These are phyloP conservation scores for Pachypanchax playfairii DNA, from an alignment of 2,113 vertebrate species.

Conservation along the genomic window DNA sequence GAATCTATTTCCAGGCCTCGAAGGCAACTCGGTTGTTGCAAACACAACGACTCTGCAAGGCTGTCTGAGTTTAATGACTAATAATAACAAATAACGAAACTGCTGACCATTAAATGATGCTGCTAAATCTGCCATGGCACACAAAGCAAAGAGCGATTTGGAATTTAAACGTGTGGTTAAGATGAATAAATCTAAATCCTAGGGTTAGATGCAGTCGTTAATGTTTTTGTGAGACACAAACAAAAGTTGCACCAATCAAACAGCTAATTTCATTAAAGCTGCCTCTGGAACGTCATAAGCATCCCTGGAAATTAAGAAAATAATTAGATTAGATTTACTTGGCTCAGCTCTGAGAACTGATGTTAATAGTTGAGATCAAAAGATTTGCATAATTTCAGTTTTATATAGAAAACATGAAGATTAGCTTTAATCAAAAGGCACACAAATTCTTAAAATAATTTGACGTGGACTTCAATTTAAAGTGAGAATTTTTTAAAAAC, in stretches of 20 bases:
- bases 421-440: slow-evolving; percentile 13
- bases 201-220: no score
- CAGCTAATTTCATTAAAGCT: slow-evolving; percentile 59
- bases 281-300: slow-evolving; percentile 58
- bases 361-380: slow-evolving; percentile 9
- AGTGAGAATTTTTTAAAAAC: no score
- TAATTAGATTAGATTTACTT: slow-evolving; percentile 45
- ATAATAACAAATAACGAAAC: no score
- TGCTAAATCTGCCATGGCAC: slow-evolving; percentile 20
- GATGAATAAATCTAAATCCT: slow-evolving; percentile 19
- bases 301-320: slow-evolving; percentile 44
- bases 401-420: slow-evolving; percentile 7
- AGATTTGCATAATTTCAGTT: slow-evolving; percentile 15
- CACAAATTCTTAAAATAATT: slow-evolving; percentile 30
- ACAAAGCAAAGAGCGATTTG: slow-evolving; percentile 28
- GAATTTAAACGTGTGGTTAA: slow-evolving; percentile 23
- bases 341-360: slow-evolving; percentile 18
- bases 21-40: slow-evolving; percentile 10
- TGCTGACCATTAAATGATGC: slow-evolving; percentile 17
- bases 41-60: slow-evolving; percentile 2
- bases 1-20: slow-evolving; percentile 38
- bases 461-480: no score
- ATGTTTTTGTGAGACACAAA: slow-evolving; percentile 46
- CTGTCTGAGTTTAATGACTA: no score
- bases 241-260: slow-evolving; percentile 52